phyloP scores from a whole-genome alignment of 2,888 invertebrate genomes.

The Hymenopus coronatus region DNA sequence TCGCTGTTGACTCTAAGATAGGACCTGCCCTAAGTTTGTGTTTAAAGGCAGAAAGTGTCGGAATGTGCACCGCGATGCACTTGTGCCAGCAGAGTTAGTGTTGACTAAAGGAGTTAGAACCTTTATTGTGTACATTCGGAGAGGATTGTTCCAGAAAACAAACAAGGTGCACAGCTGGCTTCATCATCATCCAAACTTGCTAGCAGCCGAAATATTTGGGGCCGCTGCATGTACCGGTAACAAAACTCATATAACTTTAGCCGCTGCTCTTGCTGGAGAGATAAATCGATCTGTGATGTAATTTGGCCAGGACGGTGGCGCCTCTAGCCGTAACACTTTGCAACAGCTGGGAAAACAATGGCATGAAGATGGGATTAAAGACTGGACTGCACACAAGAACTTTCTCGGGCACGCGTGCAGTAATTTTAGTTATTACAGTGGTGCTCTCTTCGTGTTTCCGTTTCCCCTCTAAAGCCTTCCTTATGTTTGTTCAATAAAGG shows the following conservation, averaged over 20 bases:
- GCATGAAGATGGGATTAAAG: not conserved
- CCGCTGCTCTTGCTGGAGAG: not conserved
- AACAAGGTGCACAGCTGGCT: not conserved
- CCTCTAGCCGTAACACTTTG: not conserved
- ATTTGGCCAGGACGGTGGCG: not conserved
- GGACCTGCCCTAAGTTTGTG: too few species aligned
- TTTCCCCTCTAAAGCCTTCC: not conserved
- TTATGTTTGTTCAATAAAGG: not conserved
- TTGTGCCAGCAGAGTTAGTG: not conserved
- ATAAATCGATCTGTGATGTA: not conserved
- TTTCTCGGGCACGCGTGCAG: not conserved
- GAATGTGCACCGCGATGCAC: too few species aligned
- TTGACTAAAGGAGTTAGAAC: not conserved
- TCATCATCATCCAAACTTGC: not conserved
- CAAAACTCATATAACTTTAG: not conserved
- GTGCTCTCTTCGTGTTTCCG: not conserved
- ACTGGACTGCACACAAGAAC: not conserved
- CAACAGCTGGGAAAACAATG: not conserved
- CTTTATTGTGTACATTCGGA: not conserved
- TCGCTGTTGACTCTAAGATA: too few species aligned
- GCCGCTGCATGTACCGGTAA: not conserved
- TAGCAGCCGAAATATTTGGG: not conserved
- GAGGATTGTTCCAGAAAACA: not conserved
- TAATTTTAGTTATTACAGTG: not conserved
- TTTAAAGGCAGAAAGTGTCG: too few species aligned